Evolutionary conservation across 2,113 vertebrate species (phyloP).

Genomic region (Callaeas wilsoni): DNA sequence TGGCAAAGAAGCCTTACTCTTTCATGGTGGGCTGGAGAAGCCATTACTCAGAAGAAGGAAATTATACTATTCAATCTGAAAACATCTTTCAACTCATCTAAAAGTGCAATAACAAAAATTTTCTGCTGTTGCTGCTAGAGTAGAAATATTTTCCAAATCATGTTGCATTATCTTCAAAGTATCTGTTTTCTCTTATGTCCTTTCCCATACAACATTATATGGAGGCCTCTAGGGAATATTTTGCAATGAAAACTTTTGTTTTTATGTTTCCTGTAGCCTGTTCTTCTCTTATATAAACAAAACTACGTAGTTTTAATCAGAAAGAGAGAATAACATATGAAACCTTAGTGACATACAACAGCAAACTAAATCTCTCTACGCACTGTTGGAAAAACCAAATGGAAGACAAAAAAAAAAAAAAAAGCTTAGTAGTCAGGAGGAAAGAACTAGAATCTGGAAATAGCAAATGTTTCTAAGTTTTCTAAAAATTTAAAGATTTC

Average conservation of each 20-base stretch:
- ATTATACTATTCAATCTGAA: neutral
- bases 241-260: neutral
- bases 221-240: neutral
- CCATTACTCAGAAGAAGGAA: neutral
- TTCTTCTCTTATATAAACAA: neutral
- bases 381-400: neutral
- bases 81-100: neutral
- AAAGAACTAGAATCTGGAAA: neutral
- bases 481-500: neutral
- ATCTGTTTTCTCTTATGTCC: neutral
- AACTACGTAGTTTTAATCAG: neutral
- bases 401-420: neutral
- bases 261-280: neutral
- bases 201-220: neutral
- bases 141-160: neutral
- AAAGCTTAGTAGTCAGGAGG: neutral
- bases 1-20: neutral
- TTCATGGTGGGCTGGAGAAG: neutral
- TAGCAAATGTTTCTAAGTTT: neutral
- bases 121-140: neutral
- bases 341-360: neutral
- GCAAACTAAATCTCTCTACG: neutral
- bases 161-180: neutral
- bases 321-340: neutral
- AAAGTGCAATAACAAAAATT: neutral